Evolutionary conservation across 1,140 invertebrate genomes (phyloP).

Genomic region (Zaprionus davidi): DNA sequence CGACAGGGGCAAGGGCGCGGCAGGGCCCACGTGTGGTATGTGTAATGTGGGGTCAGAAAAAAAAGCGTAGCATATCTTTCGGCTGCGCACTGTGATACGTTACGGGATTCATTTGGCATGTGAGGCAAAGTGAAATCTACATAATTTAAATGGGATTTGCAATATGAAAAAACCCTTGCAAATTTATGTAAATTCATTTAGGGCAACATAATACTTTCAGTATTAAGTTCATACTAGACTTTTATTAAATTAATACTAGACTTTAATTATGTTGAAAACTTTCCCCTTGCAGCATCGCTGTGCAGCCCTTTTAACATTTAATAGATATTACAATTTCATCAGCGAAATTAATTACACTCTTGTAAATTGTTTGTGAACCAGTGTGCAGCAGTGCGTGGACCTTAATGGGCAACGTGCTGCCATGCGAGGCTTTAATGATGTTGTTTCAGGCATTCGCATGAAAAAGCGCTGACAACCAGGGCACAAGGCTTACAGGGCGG

Average conservation of each 20-base stretch:
- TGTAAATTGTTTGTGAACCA: constrained; percentile 17
- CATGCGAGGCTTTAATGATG: constrained; percentile 42
- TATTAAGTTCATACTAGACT: neutral
- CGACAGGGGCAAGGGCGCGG: constrained; percentile 17
- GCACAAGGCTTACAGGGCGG: neutral
- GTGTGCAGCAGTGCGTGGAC: constrained; percentile 25
- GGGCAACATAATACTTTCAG: neutral
- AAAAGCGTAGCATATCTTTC: constrained; percentile 32
- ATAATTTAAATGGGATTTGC: neutral
- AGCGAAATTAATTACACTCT: neutral
- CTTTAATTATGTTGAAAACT: neutral
- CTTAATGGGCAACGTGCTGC: constrained; percentile 23
- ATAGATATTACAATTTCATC: neutral
- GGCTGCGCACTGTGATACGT: constrained; percentile 34
- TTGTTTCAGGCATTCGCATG: constrained; percentile 43
- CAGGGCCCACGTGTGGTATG: constrained; percentile 59
- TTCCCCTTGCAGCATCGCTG: neutral
- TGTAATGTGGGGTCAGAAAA: constrained; percentile 43
- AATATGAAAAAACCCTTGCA: neutral
- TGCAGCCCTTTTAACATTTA: neutral
- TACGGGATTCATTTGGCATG: constrained; percentile 1
- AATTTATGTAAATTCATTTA: constrained; percentile 3
- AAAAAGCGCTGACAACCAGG: constrained; percentile 43
- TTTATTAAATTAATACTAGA: neutral
- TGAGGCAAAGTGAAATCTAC: neutral